Percentiles rank a stretch among this genome's conserved stretches.
These are phyloP conservation scores for Phalloptychus januarius DNA, from an alignment of 2,797 vertebrate species.

Conservation along the genomic window DNA sequence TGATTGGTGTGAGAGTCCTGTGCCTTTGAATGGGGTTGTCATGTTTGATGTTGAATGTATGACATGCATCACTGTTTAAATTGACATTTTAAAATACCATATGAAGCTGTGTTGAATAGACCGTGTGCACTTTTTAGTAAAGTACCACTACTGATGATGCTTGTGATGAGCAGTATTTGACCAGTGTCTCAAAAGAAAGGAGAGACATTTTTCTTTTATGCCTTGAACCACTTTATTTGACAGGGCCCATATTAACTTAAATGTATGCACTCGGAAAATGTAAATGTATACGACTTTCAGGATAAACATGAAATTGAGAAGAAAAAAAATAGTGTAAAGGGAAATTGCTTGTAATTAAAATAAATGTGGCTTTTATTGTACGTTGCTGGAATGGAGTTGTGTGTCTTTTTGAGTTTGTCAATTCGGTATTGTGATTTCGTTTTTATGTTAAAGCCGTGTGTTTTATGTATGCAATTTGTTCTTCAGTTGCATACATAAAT, in stretches of 20 bases:
- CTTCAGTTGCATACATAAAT: background rate
- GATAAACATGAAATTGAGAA: constrained; percentile 64
- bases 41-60: constrained; percentile 94
- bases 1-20: constrained; percentile 89
- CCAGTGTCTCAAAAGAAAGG: constrained; percentile 78
- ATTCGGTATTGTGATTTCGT: constrained; percentile 9
- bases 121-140: constrained; percentile 85
- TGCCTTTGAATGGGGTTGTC: constrained; percentile 93
- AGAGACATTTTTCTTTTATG: constrained; percentile 69
- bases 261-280: constrained; percentile 83
- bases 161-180: constrained; percentile 86
- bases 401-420: constrained; percentile 53
- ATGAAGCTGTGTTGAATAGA: constrained; percentile 86
- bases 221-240: constrained; percentile 74
- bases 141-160: constrained; percentile 91
- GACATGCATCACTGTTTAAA: constrained; percentile 86
- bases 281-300: constrained; percentile 77
- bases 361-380: constrained; percentile 90
- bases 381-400: constrained; percentile 55
- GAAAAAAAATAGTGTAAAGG: constrained; percentile 79
- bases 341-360: constrained; percentile 89
- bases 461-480: constrained; percentile 24
- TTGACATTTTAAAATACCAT: constrained; percentile 84
- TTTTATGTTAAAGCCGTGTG: background rate
- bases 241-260: constrained; percentile 51